Evolutionary conservation across 2,797 vertebrate species (phyloP).

Genomic region (Fundulus diaphanus): DNA sequence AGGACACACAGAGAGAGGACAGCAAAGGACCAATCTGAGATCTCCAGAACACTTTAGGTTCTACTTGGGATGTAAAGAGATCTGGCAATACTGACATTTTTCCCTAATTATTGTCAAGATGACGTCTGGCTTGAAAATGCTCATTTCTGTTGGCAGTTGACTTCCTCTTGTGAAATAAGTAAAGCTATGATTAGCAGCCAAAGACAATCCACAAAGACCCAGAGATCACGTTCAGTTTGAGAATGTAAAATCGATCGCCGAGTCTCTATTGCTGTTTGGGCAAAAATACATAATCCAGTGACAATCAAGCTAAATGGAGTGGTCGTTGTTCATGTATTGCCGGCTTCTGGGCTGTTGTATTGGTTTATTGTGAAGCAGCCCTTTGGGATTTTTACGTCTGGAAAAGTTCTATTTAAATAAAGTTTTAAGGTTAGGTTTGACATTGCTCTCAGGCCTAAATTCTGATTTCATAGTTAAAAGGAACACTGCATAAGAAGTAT

Average conservation of each 20-base stretch:
- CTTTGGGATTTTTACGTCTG: neutral
- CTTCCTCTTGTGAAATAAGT: neutral
- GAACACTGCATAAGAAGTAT: no score
- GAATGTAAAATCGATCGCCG: neutral
- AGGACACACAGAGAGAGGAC: slow-evolving; percentile 24
- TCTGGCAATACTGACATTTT: no score
- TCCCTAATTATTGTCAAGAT: neutral
- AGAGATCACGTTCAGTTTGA: neutral
- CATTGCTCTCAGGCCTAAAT: neutral
- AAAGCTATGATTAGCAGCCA: neutral
- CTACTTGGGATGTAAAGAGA: no score
- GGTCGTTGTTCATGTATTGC: neutral
- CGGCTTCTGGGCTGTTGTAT: neutral
- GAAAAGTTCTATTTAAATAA: neutral
- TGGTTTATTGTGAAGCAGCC: neutral
- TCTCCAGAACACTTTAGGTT: slow-evolving; percentile 46
- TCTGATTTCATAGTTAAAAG: neutral
- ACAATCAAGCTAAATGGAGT: neutral
- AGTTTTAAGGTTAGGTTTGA: neutral
- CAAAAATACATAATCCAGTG: neutral
- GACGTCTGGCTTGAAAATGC: neutral
- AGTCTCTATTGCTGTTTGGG: neutral
- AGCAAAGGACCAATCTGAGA: slow-evolving; percentile 28
- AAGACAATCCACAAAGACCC: neutral
- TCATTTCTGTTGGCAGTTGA: neutral